Evolutionary conservation across 2,797 vertebrate species (phyloP).

Genomic region (Alcedo atthis): DNA sequence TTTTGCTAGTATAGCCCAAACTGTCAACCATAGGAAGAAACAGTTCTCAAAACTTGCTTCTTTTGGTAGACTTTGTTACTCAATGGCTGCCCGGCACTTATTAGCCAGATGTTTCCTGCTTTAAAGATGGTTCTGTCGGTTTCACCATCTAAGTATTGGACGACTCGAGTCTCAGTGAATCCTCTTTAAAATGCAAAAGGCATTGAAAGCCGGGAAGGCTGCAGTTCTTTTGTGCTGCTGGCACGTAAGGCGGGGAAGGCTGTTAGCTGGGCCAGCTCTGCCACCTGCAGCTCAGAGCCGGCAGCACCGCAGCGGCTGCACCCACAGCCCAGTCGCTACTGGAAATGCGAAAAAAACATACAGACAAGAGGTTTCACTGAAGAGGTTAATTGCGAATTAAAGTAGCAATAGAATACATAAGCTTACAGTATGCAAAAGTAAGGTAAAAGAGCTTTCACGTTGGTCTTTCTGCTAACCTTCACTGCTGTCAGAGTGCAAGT

Average conservation of each 20-base stretch:
- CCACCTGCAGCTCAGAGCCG: constrained; percentile 75
- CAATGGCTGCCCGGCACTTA: not conserved
- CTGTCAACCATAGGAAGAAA: not conserved
- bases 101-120: not conserved
- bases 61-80: not conserved
- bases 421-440: not conserved
- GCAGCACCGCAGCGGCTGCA: not conserved
- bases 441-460: not conserved
- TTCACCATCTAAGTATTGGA: not conserved
- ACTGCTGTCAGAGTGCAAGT: not conserved
- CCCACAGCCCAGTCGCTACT: fast-evolving
- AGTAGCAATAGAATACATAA: not conserved
- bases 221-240: constrained; percentile 18
- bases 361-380: not conserved
- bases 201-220: not conserved
- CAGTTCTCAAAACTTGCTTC: not conserved
- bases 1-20: not conserved
- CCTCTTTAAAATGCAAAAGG: constrained; percentile 28
- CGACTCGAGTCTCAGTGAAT: not conserved
- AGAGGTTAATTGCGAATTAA: not conserved
- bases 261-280: constrained; percentile 67
- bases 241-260: not conserved
- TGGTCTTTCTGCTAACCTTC: not conserved
- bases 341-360: not conserved
- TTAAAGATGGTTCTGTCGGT: not conserved